These are phyloP conservation scores for Trachurus trachurus DNA, from an alignment of 2,797 vertebrate genomes.

Conservation along the genomic window DNA sequence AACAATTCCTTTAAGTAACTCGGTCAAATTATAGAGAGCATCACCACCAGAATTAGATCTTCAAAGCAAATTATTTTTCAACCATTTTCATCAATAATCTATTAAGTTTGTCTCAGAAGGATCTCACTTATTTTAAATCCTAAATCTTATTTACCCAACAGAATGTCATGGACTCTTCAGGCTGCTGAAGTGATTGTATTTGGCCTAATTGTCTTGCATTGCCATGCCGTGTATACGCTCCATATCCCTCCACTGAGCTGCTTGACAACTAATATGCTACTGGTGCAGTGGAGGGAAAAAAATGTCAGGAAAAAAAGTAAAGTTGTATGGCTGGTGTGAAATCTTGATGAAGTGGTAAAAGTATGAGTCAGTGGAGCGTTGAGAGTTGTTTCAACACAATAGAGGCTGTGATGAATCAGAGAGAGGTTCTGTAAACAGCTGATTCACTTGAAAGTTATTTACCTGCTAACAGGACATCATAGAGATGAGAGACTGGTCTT, in stretches of 20 bases:
- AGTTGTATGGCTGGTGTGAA: background rate
- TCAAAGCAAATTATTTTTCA: too few species aligned
- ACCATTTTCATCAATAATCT: background rate
- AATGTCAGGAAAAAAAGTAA: background rate
- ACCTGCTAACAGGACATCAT: background rate
- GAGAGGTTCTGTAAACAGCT: background rate
- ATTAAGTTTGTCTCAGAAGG: background rate
- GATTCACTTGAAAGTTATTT: background rate
- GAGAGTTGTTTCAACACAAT: background rate
- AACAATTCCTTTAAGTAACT: too few species aligned
- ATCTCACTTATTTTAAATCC: background rate
- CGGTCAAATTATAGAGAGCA: too few species aligned
- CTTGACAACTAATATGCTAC: constrained; percentile 15
- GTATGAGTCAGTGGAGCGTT: background rate
- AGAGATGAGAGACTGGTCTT: background rate
- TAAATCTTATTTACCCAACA: background rate
- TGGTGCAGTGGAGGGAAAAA: constrained; percentile 3
- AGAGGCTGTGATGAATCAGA: background rate
- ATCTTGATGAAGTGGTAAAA: constrained; percentile 9
- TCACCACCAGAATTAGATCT: too few species aligned
- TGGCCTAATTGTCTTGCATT: constrained; percentile 22
- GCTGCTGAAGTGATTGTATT: background rate
- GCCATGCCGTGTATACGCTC: background rate
- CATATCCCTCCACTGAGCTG: constrained; percentile 13
- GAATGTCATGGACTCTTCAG: background rate